Base-by-base conservation (phyloP, 1,140 invertebrate genomes). In the Ceratosolen fusciceps region DNA sequence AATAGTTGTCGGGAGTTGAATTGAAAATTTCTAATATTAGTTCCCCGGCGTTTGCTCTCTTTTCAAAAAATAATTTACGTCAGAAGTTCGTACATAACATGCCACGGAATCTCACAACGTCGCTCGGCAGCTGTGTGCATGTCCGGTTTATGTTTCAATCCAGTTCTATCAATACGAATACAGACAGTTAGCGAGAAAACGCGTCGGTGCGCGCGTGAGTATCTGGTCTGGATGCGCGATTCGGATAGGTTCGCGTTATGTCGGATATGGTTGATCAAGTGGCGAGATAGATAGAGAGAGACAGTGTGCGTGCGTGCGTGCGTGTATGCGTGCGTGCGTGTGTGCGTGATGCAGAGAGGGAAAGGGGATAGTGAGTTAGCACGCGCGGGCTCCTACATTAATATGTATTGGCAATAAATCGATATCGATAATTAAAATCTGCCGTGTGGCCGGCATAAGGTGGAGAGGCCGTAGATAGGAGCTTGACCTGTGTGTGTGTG, bases 341-440 rank as follows among this genome's bases (percentile, higher is more conserved):
- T 70, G 47, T 78, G 43, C 52, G 80, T 77, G 67, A 82, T 73
- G 81, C 74, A 56, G 54, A 68, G 83, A 84, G 84, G 84, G 84
- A 84, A 83, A 80, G 84, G 29, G 12, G n/a, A 16, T 10, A 47
- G 67, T 47, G 24, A n/a, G 24, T 4, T 4, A 52, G 83, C 70
- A 75, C 74, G 37, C 3, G 39, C 31, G 47, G 37, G 52, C 34
- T 37, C 54, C 56, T 83, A 81, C 84, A 89, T 89, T 88, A 89
- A 88, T 88, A 89, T 89, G 86, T 88, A 88, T 89, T 88, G 87
- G 85, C 88, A 86, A 89, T 89, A 89, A 90, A 90, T 89, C 88
- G 87, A 89, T 89, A 89, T 90, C 89, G 88, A 89, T 90, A 90
- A 89, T 90, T 90, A 89, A 90, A 89, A 89, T 90, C 88, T 90